Conservation (phyloP, 2,888 invertebrate genomes). For the Ecliptopera silaceata region DNA sequence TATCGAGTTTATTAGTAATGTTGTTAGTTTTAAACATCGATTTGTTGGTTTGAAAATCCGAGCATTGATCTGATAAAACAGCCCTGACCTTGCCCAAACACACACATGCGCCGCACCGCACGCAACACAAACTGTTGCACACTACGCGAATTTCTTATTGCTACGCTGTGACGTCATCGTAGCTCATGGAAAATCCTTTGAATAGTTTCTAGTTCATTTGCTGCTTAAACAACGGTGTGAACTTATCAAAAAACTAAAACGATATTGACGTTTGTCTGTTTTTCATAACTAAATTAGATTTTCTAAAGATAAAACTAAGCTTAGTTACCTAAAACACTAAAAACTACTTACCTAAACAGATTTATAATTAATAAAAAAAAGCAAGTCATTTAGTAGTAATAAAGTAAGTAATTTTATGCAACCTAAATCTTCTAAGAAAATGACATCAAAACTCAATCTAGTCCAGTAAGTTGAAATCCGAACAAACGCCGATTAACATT, state of each 20-base stretch:
- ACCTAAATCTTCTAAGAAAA: neutral
- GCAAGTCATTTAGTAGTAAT: no score
- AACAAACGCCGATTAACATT: slow-evolving; percentile 72
- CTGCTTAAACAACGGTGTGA: neutral
- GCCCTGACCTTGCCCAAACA: slow-evolving; percentile 81
- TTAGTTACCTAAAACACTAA: no score
- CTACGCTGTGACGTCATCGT: slow-evolving; percentile 21
- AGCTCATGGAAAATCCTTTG: neutral
- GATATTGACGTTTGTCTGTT: no score
- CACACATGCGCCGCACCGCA: slow-evolving; percentile 63
- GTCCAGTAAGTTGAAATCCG: slow-evolving; percentile 50
- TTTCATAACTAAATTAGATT: no score
- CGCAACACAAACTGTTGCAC: slow-evolving; percentile 55
- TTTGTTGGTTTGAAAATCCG: slow-evolving; percentile 66
- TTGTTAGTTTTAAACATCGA: slow-evolving; percentile 46
- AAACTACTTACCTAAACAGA: no score
- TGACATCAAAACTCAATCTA: slow-evolving; percentile 5
- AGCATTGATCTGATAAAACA: slow-evolving; percentile 78
- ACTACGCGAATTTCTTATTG: slow-evolving; percentile 31
- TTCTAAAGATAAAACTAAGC: no score
- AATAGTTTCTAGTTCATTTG: neutral
- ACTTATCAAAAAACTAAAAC: neutral
- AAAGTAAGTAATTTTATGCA: no score
- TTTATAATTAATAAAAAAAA: no score
- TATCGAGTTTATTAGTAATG: neutral